Conservation (phyloP, 2,113 vertebrate genomes). For the Aleadryas rufinucha region DNA sequence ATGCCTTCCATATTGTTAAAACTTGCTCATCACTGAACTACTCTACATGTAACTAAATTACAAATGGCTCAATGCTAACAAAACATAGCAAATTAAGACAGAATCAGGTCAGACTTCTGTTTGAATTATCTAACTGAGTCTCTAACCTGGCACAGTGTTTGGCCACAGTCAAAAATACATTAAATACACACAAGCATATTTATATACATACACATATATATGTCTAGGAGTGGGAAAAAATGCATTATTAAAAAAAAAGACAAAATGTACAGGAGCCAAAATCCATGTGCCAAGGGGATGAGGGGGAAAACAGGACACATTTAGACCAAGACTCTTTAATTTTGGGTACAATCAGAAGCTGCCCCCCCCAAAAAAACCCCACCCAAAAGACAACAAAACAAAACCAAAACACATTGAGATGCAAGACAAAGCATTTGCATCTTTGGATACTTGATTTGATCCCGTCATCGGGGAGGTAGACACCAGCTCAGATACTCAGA, state of each 20-base stretch:
- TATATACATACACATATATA: background rate
- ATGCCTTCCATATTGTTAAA: constrained; percentile 56
- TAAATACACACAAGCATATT: background rate
- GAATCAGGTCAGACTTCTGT: constrained; percentile 48
- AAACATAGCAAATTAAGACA: constrained; percentile 63
- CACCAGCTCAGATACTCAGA: background rate
- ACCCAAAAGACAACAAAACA: background rate
- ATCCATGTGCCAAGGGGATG: background rate
- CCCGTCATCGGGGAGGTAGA: background rate
- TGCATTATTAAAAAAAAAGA: background rate
- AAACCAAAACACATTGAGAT: background rate
- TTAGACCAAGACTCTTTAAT: background rate
- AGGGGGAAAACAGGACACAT: background rate
- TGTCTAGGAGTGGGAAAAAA: background rate
- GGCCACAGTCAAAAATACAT: constrained; percentile 1
- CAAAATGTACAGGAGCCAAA: background rate
- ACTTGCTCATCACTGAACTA: constrained; percentile 52
- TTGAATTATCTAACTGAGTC: constrained; percentile 43
- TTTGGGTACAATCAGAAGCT: background rate
- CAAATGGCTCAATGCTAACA: constrained; percentile 63
- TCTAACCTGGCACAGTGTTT: constrained; percentile 33
- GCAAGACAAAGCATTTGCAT: background rate
- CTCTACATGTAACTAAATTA: constrained; percentile 61
- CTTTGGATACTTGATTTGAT: background rate
- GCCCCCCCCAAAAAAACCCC: too few relatives aligned